These are phyloP conservation scores for Peribatodes rhomboidaria DNA, from an alignment of 2,888 invertebrate species.

Conservation along the genomic window DNA sequence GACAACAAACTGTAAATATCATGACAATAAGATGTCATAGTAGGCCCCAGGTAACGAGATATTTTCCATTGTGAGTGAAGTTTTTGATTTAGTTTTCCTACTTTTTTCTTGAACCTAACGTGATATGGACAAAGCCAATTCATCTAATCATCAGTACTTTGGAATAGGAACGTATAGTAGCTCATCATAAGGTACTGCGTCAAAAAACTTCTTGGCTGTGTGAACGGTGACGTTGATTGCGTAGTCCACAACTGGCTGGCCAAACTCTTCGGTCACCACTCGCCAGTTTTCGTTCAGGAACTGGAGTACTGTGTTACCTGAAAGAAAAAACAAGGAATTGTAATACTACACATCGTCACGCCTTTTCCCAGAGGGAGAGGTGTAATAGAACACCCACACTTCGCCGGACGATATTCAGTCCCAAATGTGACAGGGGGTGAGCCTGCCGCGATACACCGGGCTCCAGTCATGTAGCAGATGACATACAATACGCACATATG, in stretches of 20 bases:
- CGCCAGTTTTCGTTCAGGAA: constrained; percentile 83
- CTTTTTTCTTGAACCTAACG: neutral
- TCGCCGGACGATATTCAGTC: too few relatives aligned
- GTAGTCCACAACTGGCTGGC: constrained; percentile 80
- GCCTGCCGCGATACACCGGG: too few relatives aligned
- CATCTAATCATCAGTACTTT: constrained; percentile 61
- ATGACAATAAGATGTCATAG: too few relatives aligned
- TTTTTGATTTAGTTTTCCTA: neutral
- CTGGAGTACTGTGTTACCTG: constrained; percentile 80
- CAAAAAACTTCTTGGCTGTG: constrained; percentile 79
- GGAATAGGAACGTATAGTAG: constrained; percentile 78
- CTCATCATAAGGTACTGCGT: constrained; percentile 80
- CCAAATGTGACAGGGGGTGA: too few relatives aligned
- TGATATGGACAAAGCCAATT: neutral
- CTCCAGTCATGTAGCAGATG: too few relatives aligned
- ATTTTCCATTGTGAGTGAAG: too few relatives aligned
- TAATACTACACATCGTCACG: too few relatives aligned
- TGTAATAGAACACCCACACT: too few relatives aligned
- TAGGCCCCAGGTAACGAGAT: too few relatives aligned
- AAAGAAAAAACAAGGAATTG: constrained; percentile 43
- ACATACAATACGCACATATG: too few relatives aligned
- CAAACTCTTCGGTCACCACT: constrained; percentile 80
- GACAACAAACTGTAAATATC: too few relatives aligned
- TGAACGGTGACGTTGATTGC: constrained; percentile 78
- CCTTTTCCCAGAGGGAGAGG: too few relatives aligned